A percentile compares a stretch with the other conserved stretches of the same genome.
Conservation (phyloP, 2,888 invertebrate genomes). For the Eilema sororculum region DNA sequence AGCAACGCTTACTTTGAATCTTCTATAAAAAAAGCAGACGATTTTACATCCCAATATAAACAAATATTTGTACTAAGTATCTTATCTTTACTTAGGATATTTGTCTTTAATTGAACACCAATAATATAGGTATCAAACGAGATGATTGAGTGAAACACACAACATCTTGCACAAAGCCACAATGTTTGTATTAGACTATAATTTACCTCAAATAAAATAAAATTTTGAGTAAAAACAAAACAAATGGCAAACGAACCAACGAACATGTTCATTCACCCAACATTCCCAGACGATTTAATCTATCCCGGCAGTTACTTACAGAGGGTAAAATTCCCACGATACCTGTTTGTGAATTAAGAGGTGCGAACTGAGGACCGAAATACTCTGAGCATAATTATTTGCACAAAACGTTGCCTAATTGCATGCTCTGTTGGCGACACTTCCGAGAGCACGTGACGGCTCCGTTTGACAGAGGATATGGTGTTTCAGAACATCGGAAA, state of each 20-base stretch:
- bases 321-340: conserved; percentile 50
- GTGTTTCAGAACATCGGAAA: conserved; percentile 45
- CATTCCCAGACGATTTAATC: conserved; percentile 53
- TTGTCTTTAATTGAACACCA: not conserved
- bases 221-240: conserved; percentile 3
- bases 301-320: conserved; percentile 40
- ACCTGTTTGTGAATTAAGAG: conserved; percentile 71
- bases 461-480: conserved; percentile 44
- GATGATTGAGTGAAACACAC: too few species aligned
- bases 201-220: not conserved
- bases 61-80: not conserved
- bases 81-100: not conserved
- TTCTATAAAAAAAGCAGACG: too few species aligned
- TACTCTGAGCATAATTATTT: conserved; percentile 78
- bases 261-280: conserved; percentile 40
- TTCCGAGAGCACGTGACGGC: conserved; percentile 72
- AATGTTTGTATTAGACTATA: too few species aligned
- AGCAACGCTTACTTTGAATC: too few species aligned
- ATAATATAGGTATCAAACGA: too few species aligned
- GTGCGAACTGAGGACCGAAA: conserved; percentile 63
- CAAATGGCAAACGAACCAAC: not conserved
- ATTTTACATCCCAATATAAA: too few species aligned
- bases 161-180: not conserved
- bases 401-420: conserved; percentile 82
- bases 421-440: conserved; percentile 79